Base-by-base conservation (phyloP, 2,113 vertebrate genomes). In the Tretioscincus oriximinensis region DNA sequence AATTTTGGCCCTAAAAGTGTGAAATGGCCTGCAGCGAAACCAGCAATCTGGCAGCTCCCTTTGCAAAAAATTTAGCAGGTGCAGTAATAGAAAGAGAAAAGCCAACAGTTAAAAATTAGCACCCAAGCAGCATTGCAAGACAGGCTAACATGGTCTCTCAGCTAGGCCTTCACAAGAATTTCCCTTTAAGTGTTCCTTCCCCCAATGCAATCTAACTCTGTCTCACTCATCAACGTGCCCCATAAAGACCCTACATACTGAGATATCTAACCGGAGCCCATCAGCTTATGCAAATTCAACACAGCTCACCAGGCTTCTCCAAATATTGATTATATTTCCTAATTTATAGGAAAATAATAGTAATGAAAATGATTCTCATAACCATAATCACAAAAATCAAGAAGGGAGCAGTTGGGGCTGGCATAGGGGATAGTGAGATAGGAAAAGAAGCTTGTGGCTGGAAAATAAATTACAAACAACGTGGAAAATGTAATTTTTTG, bases 291-390 rank as follows among this genome's bases (percentile, higher is more conserved):
- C 86, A 90, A 90, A 88, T 83, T 60, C 77, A 86, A 82, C 84
- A 85, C 85, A 86, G 86, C 88, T 78, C 83, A 82, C 86, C 70
- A 70, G 58, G 81, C 80, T 67, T 86, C 81, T 91, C 85, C 85
- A 89, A 91, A 88, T 91, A 89, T 89, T 89, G 88, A 91, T 88
- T 83, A 81, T 64, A 70, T 73, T 68, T 81, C 84, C 84, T 86
- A 84, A 90, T 90, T 88, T 90, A 88, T 83, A 69, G 74, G 82
- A 83, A 85, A 87, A 89, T 87, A 85, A 89, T 85, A n/a, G n/a
- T n/a, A 81, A 85, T 49, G 71, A 69, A 26, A 28, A 61, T 18
- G 75, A 86, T 76, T 65, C 69, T 82, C 61, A 20, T 73, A 76
- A 76, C 70, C 49, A 51, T 51, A 60, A 70, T 76, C 26, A 76